These are phyloP conservation scores for Cenopis cana DNA, from an alignment of 2,888 invertebrate species.

Conservation along the genomic window DNA sequence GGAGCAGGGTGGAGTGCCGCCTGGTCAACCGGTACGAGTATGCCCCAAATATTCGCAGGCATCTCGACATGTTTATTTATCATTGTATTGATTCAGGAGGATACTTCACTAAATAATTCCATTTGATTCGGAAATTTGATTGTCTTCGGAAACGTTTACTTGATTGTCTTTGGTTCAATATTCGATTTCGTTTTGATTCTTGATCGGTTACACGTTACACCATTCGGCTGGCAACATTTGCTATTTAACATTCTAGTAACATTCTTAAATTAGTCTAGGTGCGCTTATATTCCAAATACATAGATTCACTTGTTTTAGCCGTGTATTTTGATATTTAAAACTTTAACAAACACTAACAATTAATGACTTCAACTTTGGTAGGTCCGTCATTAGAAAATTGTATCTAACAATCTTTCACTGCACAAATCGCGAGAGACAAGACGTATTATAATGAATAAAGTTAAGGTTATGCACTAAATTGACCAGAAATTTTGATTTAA, in stretches of 20 bases:
- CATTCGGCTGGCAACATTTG: background rate
- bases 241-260: background rate
- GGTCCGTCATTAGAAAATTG: background rate
- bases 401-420: slow-evolving; percentile 10
- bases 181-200: background rate
- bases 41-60: slow-evolving; percentile 74
- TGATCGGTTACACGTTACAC: background rate
- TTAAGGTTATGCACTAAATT: background rate
- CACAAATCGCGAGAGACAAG: background rate
- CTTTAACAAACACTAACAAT: background rate
- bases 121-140: slow-evolving; percentile 2
- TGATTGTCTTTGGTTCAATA: background rate
- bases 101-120: slow-evolving; percentile 10
- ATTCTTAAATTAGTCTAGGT: background rate
- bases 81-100: slow-evolving; percentile 60
- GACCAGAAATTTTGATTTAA: background rate
- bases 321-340: background rate
- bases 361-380: background rate
- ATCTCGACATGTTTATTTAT: slow-evolving; percentile 73
- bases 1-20: slow-evolving; percentile 71
- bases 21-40: slow-evolving; percentile 75
- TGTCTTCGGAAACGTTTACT: background rate
- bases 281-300: background rate
- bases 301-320: background rate
- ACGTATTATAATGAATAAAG: no score